A percentile compares a stretch with the other conserved stretches of the same genome.
Evolutionary conservation across 2,113 vertebrate species (phyloP).

Genomic region (Ploceus nigricollis): DNA sequence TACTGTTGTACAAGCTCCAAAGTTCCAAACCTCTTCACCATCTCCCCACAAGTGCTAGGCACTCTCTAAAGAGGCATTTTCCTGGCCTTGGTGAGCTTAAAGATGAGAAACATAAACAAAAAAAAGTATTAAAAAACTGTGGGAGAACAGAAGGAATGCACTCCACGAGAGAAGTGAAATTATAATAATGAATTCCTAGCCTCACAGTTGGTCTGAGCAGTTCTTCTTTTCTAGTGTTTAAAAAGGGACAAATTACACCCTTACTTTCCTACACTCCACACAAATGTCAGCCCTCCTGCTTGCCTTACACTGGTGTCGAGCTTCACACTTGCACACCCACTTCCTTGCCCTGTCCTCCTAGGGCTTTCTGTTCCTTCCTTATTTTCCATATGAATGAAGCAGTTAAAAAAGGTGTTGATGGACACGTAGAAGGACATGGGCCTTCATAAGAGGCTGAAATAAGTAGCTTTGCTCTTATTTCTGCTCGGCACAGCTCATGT

Average conservation of each 20-base stretch:
- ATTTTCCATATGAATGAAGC: not conserved
- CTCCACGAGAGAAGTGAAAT: not conserved
- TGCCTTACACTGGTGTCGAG: not conserved
- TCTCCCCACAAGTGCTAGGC: not conserved
- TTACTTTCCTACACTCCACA: not conserved
- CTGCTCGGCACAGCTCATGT: not conserved
- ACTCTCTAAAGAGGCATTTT: not conserved
- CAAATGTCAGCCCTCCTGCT: not conserved
- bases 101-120: not conserved
- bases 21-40: not conserved
- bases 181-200: not conserved
- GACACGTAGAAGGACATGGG: not conserved
- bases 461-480: not conserved
- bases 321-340: not conserved
- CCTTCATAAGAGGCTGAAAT: not conserved
- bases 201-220: not conserved
- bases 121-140: not conserved
- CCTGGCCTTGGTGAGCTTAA: not conserved
- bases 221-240: not conserved
- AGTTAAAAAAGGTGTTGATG: not conserved
- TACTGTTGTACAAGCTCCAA: not conserved
- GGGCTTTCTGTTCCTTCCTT: not conserved
- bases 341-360: not conserved
- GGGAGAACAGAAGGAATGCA: accelerated
- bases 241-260: not conserved